Base-by-base conservation (phyloP, 2,797 vertebrate genomes). In the Todus mexicanus region DNA sequence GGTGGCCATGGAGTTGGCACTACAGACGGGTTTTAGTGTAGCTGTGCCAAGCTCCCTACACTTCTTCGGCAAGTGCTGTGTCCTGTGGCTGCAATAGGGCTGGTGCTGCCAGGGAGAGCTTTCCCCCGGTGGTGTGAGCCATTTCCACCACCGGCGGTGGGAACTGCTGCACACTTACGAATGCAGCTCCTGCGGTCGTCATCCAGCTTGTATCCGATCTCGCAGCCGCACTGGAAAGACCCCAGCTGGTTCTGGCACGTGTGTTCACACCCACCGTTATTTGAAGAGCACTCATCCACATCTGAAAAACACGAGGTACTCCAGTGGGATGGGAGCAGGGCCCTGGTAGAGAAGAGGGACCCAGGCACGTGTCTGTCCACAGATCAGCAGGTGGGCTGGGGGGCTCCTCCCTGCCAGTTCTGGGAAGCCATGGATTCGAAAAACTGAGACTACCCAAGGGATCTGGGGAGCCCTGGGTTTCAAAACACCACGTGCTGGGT, bases 201-300 rank as follows among this genome's bases (percentile, higher is more conserved):
- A 0, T 98, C 98, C 95, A 99, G 97, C n/a, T 94, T 98, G 97
- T 98, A 98, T 33, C 98, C 98, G 0, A 96, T 95, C 48, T 96
- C 94, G 6, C 99, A 99, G 96, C 96, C 97, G 42, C 99, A 99
- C 93, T 97, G 98, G 96, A 99, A 99, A 2, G 99, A 99, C 4
- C 99, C 99, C 0, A 94, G 98, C 15, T 97, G 98, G 97, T 99
- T 99, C 89, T 98, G 97, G 82, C 99, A 99, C 0, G 60, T 94
- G 87, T 99, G 99, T 33, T 98, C 98, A 8, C 99, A 99, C 2
- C 98, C 98, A 0, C 98, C 98, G 0, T 97, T 98, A 18, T 90
- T 72, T 0, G 97, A 98, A 51, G 98, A 95, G 61, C 99, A 99
- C 95, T 99, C 99, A 1, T 99, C 98, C 81, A 99, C 97, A 29